Percentiles rank a stretch among this genome's conserved stretches.
These are phyloP conservation scores for Noctua comes DNA, from an alignment of 2,888 invertebrate genomes.

Conservation along the genomic window DNA sequence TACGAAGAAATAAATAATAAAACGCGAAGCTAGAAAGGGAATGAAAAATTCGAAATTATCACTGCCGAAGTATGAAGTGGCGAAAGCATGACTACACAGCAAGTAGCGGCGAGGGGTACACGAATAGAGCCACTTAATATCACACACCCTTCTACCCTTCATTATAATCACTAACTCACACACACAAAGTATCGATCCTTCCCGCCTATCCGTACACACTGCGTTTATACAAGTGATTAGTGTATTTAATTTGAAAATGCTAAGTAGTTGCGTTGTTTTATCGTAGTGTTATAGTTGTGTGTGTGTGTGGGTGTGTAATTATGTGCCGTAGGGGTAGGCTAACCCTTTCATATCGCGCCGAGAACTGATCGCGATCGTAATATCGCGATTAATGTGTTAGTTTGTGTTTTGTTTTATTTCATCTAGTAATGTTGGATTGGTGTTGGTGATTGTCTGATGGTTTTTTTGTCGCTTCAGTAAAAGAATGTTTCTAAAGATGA, in stretches of 20 bases:
- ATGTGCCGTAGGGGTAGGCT: constrained; percentile 81
- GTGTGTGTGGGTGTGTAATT: constrained; percentile 81
- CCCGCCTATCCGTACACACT: constrained; percentile 79
- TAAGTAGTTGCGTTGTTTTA: constrained; percentile 90
- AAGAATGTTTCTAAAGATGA: too few relatives aligned
- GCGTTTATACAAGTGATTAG: constrained; percentile 90
- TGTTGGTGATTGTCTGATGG: constrained; percentile 26
- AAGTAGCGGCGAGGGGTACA: constrained; percentile 83
- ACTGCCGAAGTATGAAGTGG: constrained; percentile 84
- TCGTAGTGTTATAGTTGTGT: constrained; percentile 81
- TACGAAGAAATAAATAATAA: not conserved
- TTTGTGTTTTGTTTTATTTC: constrained; percentile 73
- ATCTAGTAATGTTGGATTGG: constrained; percentile 56
- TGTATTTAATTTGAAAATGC: constrained; percentile 91
- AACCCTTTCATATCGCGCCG: constrained; percentile 86
- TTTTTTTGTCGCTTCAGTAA: not conserved
- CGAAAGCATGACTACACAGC: constrained; percentile 85
- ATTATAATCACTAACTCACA: constrained; percentile 89
- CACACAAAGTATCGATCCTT: constrained; percentile 86
- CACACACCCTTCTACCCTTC: constrained; percentile 89
- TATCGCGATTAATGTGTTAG: constrained; percentile 83
- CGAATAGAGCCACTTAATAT: constrained; percentile 90
- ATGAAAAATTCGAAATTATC: constrained; percentile 78
- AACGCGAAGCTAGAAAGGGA: constrained; percentile 5
- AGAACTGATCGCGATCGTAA: constrained; percentile 84